Evolutionary conservation across 35 echinoderm and acorn worm genomes (phyloP).

Genomic region (Chiridota heheva): DNA sequence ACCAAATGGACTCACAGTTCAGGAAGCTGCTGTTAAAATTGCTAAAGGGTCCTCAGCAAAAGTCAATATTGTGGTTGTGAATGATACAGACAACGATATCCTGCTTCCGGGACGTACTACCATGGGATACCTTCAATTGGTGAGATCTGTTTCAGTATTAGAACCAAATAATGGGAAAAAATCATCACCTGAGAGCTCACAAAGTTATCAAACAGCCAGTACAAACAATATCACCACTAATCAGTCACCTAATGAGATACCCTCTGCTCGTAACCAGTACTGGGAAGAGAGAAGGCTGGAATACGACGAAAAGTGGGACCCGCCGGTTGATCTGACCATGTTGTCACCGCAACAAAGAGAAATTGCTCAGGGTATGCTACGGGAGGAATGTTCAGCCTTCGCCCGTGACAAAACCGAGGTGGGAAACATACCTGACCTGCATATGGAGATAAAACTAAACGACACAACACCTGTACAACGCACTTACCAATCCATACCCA

Average conservation of each 20-base stretch:
- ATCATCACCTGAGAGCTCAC: neutral
- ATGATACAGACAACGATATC: neutral
- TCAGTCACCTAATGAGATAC: neutral
- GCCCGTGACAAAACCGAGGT: slow-evolving; percentile 52
- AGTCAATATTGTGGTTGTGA: neutral
- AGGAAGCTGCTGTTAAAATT: neutral
- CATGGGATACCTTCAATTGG: slow-evolving; percentile 7
- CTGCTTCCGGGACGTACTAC: neutral
- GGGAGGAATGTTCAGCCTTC: slow-evolving; percentile 45
- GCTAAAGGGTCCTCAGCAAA: neutral
- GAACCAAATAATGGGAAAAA: neutral
- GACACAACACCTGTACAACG: slow-evolving; percentile 10
- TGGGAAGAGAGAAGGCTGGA: neutral
- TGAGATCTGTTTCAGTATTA: neutral
- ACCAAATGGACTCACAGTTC: neutral
- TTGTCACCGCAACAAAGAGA: neutral
- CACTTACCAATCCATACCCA: slow-evolving; percentile 58
- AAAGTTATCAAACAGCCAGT: neutral
- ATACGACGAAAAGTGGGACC: neutral
- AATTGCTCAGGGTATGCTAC: slow-evolving; percentile 33
- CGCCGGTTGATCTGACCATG: neutral
- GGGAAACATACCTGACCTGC: slow-evolving; percentile 26
- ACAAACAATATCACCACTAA: neutral
- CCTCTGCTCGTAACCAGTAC: too few relatives aligned
- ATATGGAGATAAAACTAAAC: slow-evolving; percentile 62